Evolutionary conservation across 2,888 invertebrate genomes (phyloP).

Genomic region (Caenorhabditis wallacei): DNA sequence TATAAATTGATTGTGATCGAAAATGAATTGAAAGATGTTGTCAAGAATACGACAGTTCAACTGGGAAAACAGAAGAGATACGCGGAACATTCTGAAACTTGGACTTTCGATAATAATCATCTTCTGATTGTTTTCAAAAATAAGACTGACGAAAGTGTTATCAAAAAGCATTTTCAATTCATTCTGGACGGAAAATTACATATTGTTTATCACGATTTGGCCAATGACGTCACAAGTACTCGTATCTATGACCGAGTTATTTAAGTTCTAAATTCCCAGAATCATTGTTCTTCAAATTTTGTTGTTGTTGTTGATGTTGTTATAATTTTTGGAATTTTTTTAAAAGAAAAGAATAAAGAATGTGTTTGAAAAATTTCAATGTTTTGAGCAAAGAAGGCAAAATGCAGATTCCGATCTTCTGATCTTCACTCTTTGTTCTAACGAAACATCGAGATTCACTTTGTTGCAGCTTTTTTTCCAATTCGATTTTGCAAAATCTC

Average conservation of each 20-base stretch:
- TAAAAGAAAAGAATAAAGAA: too few species aligned
- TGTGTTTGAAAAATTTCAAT: not conserved
- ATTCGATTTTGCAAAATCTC: slow-evolving; percentile 4
- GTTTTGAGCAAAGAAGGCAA: too few species aligned
- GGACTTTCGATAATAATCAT: slow-evolving; percentile 12
- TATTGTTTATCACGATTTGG: slow-evolving; percentile 8
- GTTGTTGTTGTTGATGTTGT: slow-evolving; percentile 5
- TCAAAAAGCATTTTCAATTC: slow-evolving; percentile 13
- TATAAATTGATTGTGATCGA: not conserved
- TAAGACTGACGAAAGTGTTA: not conserved
- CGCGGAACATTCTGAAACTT: slow-evolving; percentile 9
- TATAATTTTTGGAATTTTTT: not conserved
- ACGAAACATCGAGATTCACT: not conserved
- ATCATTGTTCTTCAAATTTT: not conserved
- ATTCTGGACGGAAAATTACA: slow-evolving; percentile 11
- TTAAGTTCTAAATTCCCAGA: not conserved
- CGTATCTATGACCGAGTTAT: slow-evolving; percentile 15
- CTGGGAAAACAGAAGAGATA: not conserved
- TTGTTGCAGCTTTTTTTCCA: not conserved
- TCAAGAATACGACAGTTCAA: slow-evolving; percentile 2
- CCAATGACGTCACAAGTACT: slow-evolving; percentile 3
- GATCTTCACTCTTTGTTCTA: slow-evolving; percentile 22
- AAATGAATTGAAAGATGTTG: not conserved
- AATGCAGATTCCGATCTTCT: slow-evolving; percentile 25
- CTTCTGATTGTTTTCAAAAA: slow-evolving; percentile 2